Base-by-base conservation (phyloP, 2,113 vertebrate species). In the Nycticebus coucang region DNA sequence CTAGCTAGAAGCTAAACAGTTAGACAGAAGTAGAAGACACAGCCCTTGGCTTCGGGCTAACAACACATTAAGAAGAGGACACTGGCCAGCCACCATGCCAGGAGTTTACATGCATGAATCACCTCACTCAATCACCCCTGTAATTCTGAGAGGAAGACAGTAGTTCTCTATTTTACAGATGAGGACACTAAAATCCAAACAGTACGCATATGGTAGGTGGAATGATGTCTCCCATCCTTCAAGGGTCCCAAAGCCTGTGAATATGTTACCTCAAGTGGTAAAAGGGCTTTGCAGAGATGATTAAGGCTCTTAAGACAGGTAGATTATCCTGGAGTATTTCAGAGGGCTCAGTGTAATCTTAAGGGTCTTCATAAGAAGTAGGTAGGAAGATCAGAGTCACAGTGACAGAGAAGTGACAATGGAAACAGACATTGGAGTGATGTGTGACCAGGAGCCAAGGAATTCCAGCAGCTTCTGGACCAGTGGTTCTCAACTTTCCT, bases 1-100 rank as follows among this genome's bases (percentile, higher is more conserved):
- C n/a, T 18, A 91, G 64, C 37, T 84, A 89, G 82, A 88, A 88
- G n/a, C 71, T 91, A 85, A 94, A 91, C 66, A 45, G 37, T 88
- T 75, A 93, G 55, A 94, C 74, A 95, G 90, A 95, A 78, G 30
- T 19, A 64, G 50, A 80, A 59, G 68, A 22, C 68, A 87, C 21
- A 71, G 22, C 19, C 14, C 80, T 91, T 86, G 22, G 37, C 72
- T 72, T 97, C 60, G 26, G 35, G 26, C 91, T 94, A 68, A 33
- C 21, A 57, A 80, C n/a, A 50, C 62, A 64, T 30, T 59, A 50
- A 69, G 24, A 72, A 71, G 35, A 92, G 11, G 60, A 45, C 30
- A 41, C 0, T 18, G 79, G 69, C 37, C 69, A 59, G 35, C 45
- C 62, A 59, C 0, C 1, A 55, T 41, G 28, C 53, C 80, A 6